Evolutionary conservation across 2,888 invertebrate genomes (phyloP).

Genomic region (Pyrocoelia pectoralis): DNA sequence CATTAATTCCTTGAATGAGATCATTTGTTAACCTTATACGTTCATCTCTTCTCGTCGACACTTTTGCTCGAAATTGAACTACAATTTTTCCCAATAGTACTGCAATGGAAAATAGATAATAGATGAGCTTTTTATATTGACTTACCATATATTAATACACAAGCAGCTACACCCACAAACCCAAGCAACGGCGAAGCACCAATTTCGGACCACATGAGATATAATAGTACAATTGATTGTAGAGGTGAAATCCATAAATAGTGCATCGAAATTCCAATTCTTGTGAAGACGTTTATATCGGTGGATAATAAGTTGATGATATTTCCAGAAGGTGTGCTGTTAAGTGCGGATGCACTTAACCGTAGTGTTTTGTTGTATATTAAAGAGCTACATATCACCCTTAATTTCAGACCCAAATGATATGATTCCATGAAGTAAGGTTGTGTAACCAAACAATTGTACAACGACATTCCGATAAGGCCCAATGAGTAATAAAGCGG

Average conservation of each 20-base stretch:
- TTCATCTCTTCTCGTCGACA: background rate
- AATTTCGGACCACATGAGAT: background rate
- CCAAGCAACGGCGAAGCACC: background rate
- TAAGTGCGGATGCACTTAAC: slow-evolving; percentile 72
- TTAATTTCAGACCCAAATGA: slow-evolving; percentile 83
- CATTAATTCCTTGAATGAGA: background rate
- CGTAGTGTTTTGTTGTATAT: slow-evolving; percentile 76
- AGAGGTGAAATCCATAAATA: slow-evolving; percentile 1
- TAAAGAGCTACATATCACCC: slow-evolving; percentile 84
- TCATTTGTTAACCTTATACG: background rate
- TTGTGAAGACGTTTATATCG: slow-evolving; percentile 69
- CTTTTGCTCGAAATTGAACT: background rate
- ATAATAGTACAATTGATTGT: background rate
- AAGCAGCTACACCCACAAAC: background rate
- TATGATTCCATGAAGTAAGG: background rate
- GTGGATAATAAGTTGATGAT: slow-evolving; percentile 93
- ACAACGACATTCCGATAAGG: background rate
- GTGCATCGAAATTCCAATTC: background rate
- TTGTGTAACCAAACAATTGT: background rate
- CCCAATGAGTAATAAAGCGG: too few relatives aligned
- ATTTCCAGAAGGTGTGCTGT: slow-evolving; percentile 77
- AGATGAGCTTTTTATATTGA: background rate
- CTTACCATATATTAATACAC: background rate
- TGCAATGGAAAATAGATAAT: background rate
- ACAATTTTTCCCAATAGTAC: background rate